These are phyloP conservation scores for Escarpia spicata DNA, from an alignment of 2,888 invertebrate genomes.

Conservation along the genomic window DNA sequence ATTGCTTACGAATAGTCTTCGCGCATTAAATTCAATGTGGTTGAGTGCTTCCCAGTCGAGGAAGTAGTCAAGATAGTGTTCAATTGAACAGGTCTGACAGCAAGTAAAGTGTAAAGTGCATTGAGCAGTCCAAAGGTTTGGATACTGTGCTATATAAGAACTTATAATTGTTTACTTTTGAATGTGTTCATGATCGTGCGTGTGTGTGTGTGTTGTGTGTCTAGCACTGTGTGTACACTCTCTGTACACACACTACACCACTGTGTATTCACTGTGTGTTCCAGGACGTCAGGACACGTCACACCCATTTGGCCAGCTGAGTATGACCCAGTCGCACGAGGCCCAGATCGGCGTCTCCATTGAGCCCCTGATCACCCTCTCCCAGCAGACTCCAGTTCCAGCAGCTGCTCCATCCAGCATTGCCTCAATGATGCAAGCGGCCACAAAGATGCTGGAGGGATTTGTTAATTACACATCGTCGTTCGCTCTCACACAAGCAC, in stretches of 20 bases:
- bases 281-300: not conserved
- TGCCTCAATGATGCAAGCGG: slow-evolving; percentile 69
- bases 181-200: no score
- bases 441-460: slow-evolving; percentile 90
- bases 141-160: no score
- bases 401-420: slow-evolving; percentile 52
- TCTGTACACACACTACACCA: not conserved
- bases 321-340: slow-evolving; percentile 72
- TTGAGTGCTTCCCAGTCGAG: no score
- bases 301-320: slow-evolving; percentile 35
- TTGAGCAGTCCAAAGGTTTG: no score
- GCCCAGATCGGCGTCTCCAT: slow-evolving; percentile 96
- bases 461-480: slow-evolving; percentile 93
- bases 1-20: no score
- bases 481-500: slow-evolving; percentile 82
- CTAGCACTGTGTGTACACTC: not conserved
- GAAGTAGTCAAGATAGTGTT: no score
- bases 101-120: no score
- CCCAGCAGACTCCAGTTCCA: slow-evolving; percentile 68
- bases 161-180: no score
- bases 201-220: no score
- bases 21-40: no score
- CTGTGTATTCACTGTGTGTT: not conserved
- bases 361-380: slow-evolving; percentile 74
- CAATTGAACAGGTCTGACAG: no score